Conservation (phyloP, 2,113 vertebrate species). For the Gracilinanus agilis region DNA sequence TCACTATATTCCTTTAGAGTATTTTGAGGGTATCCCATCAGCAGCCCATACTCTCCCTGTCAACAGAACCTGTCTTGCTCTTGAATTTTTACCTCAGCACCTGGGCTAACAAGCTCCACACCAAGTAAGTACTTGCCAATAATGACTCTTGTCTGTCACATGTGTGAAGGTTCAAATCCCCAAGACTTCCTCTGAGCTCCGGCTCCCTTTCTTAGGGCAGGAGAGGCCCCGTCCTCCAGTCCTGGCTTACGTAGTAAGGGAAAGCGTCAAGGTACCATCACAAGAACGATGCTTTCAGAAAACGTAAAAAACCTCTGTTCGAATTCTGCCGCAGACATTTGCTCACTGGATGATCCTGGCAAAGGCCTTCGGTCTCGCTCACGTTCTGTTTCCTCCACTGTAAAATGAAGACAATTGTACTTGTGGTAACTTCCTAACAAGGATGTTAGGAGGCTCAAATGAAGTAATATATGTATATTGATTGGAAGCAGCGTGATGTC, state of each 20-base stretch:
- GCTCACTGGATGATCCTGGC: neutral
- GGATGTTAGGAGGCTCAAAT: neutral
- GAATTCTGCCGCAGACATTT: neutral
- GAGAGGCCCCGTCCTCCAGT: neutral
- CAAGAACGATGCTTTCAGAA: neutral
- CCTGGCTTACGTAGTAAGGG: neutral
- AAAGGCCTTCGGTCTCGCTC: neutral
- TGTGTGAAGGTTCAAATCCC: neutral
- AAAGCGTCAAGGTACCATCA: neutral
- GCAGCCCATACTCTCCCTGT: neutral
- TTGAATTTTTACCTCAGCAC: neutral
- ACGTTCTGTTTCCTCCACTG: neutral
- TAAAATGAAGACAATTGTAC: neutral
- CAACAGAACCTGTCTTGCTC: neutral
- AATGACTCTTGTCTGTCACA: neutral
- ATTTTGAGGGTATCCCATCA: neutral
- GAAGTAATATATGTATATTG: neutral
- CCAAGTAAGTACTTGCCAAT: neutral
- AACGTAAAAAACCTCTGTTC: neutral
- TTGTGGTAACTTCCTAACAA: neutral
- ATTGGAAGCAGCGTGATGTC: neutral
- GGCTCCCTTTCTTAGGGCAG: neutral
- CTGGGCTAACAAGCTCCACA: neutral
- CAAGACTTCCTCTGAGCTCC: neutral
- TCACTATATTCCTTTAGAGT: neutral